A percentile compares a stretch with the other conserved stretches of the same genome.
Conservation (phyloP, 2,113 vertebrate species). For the Syngnathus scovelli region DNA sequence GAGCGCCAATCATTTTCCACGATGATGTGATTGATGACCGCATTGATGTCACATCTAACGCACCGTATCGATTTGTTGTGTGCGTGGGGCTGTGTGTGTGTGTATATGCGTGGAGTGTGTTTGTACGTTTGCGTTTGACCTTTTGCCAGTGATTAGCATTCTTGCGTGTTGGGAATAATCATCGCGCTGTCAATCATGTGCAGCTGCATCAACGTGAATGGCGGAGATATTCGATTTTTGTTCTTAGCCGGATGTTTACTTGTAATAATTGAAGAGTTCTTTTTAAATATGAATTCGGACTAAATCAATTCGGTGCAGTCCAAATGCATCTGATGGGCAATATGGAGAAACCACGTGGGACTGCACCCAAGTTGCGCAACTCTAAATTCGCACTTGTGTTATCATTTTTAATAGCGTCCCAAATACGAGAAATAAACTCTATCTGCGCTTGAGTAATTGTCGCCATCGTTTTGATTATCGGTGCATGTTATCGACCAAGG, state of each 20-base stretch:
- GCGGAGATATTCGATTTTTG: background rate
- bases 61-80: background rate
- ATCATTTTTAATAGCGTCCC: background rate
- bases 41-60: constrained; percentile 46
- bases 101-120: constrained; percentile 3
- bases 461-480: background rate
- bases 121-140: constrained; percentile 38
- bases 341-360: too few species aligned
- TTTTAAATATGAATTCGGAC: background rate
- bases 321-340: too few species aligned
- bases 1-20: constrained; percentile 27
- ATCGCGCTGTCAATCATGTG: constrained; percentile 17
- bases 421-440: background rate
- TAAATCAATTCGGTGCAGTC: too few species aligned
- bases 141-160: constrained; percentile 56
- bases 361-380: too few species aligned
- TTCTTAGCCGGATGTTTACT: background rate
- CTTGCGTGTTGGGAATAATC: constrained; percentile 53
- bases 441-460: background rate
- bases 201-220: background rate
- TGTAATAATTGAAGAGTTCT: background rate
- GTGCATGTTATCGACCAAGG: background rate
- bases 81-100: constrained; percentile 6
- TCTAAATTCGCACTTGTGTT: too few species aligned
- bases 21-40: constrained; percentile 57